Conservation (phyloP, 2,113 vertebrate species). For the Prionailurus bengalensis region DNA sequence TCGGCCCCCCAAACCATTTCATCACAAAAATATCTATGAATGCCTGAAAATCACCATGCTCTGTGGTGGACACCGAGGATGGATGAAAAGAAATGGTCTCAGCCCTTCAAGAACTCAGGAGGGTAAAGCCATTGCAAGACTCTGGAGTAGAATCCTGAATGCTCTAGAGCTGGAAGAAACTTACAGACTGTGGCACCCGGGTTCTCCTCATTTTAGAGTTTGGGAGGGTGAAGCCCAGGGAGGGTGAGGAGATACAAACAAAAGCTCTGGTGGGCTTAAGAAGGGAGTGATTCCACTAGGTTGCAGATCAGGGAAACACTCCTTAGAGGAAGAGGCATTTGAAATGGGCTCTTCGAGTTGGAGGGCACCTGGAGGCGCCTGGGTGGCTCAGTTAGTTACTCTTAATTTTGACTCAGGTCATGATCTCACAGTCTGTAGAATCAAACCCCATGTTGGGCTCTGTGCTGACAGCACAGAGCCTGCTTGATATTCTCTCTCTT, state of each 20-base stretch:
- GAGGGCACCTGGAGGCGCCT: too few species aligned
- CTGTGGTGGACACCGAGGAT: not conserved
- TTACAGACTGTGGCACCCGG: not conserved
- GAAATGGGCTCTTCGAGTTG: not conserved
- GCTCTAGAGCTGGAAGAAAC: not conserved
- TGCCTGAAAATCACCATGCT: not conserved
- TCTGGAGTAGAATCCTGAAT: not conserved
- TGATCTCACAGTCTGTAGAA: too few species aligned
- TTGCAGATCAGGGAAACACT: not conserved
- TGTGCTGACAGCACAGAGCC: too few species aligned
- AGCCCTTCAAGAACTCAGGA: not conserved
- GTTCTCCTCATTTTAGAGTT: not conserved
- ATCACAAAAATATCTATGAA: not conserved
- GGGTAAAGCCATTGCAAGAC: not conserved
- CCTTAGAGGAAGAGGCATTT: not conserved
- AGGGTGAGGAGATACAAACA: not conserved
- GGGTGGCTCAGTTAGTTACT: too few species aligned
- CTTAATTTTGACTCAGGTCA: too few species aligned
- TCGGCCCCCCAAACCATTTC: not conserved
- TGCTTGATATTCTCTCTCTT: too few species aligned
- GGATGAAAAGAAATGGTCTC: not conserved
- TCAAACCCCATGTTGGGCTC: too few species aligned
- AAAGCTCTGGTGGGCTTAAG: not conserved
- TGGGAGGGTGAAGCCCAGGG: not conserved
- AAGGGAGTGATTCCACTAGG: not conserved